Evolutionary conservation across 2,797 vertebrate species (phyloP).

Genomic region (Halcyon smyrnensis): DNA sequence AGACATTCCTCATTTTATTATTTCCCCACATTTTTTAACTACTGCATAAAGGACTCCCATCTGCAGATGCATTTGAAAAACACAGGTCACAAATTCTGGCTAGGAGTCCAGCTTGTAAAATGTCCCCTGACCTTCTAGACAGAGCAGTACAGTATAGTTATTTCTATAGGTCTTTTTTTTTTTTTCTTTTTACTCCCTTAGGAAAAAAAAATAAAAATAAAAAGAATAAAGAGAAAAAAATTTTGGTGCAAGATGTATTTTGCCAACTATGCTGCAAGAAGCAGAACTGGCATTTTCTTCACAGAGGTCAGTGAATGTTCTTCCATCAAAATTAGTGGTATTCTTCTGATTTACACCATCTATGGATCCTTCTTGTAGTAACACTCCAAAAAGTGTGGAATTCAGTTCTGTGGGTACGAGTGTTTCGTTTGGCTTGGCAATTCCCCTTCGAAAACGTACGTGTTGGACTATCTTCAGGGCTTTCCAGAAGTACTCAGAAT

Average conservation of each 20-base stretch:
- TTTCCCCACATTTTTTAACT: constrained; percentile 73
- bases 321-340: not conserved
- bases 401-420: not conserved
- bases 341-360: not conserved
- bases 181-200: not conserved
- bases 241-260: not conserved
- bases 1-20: constrained; percentile 79
- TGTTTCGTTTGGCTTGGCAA: not conserved
- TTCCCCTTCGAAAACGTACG: not conserved
- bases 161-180: not conserved
- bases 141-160: not conserved
- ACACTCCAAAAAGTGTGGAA: not conserved
- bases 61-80: not conserved
- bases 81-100: constrained; percentile 13
- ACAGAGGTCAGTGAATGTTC: not conserved
- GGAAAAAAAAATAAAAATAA: not conserved
- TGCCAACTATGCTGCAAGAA: not conserved
- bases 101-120: constrained; percentile 37
- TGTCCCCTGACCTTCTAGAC: not conserved
- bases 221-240: rapidly evolving
- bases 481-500: not conserved
- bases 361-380: not conserved
- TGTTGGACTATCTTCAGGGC: not conserved
- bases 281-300: not conserved
- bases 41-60: constrained; percentile 14